A percentile compares a stretch with the other conserved stretches of the same genome.
These are phyloP conservation scores for Polydesmus complanatus DNA, from an alignment of 2,888 invertebrate genomes.

Conservation along the genomic window DNA sequence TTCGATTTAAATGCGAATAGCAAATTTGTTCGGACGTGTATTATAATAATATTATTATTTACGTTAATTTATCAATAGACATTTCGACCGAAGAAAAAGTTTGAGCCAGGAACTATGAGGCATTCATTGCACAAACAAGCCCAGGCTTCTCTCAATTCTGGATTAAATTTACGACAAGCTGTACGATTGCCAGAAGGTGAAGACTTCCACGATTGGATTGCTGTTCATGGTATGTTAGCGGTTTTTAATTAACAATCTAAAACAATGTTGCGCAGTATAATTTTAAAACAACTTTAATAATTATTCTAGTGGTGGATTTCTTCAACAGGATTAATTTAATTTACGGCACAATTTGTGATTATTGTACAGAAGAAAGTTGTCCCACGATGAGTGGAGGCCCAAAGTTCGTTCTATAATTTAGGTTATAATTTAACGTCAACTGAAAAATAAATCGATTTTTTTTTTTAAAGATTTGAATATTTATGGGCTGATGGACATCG, in stretches of 20 bases:
- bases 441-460: neutral
- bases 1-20: too few species aligned
- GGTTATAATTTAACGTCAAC: neutral
- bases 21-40: too few species aligned
- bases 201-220: constrained; percentile 79
- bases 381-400: constrained; percentile 84
- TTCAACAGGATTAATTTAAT: constrained; percentile 85
- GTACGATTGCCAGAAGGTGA: constrained; percentile 71
- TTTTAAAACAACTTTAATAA: neutral
- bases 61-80: too few species aligned
- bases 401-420: constrained; percentile 35
- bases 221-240: constrained; percentile 67
- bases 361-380: constrained; percentile 66
- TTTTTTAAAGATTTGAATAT: constrained; percentile 53
- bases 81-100: constrained; percentile 74
- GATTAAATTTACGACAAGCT: constrained; percentile 65
- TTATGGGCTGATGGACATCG: constrained; percentile 74
- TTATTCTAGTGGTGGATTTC: constrained; percentile 65
- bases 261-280: neutral
- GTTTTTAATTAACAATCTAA: neutral
- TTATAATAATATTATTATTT: too few species aligned
- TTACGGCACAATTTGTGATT: constrained; percentile 75
- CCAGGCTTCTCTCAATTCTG: constrained; percentile 75
- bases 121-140: constrained; percentile 82
- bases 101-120: constrained; percentile 70